A percentile compares a stretch with the other conserved stretches of the same genome.
Conservation (phyloP, 37 sponge, comb jelly and placozoan species). For the Spongilla lacustris region DNA sequence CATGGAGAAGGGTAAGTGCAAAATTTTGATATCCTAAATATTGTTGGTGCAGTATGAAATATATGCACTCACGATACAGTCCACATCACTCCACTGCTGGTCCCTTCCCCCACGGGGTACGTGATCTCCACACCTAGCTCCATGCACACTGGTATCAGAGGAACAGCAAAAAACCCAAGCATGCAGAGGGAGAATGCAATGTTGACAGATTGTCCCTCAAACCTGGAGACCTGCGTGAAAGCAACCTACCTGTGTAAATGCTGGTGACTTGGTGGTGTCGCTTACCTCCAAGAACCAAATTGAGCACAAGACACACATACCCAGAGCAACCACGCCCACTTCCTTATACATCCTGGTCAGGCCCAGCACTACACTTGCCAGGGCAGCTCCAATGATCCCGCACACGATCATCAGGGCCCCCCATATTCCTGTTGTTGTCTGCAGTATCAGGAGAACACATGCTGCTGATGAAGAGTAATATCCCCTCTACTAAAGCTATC, state of each 20-base stretch:
- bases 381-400: conserved; percentile 52
- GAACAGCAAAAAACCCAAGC: conserved; percentile 69
- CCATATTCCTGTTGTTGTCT: conserved; percentile 57
- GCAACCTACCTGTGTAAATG: too few species aligned
- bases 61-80: conserved; percentile 51
- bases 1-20: too few species aligned
- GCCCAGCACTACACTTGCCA: conserved; percentile 52
- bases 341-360: conserved; percentile 53
- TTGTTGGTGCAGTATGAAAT: too few species aligned
- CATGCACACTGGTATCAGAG: conserved; percentile 58
- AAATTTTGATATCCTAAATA: too few species aligned
- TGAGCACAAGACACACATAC: conserved; percentile 21
- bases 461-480: neutral
- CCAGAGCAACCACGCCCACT: conserved; percentile 27
- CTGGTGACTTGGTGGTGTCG: too few species aligned
- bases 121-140: conserved; percentile 82
- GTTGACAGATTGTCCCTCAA: conserved; percentile 10
- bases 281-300: conserved; percentile 52
- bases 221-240: conserved; percentile 30
- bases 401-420: conserved; percentile 44
- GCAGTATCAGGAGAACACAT: neutral
- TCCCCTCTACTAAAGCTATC: too few species aligned
- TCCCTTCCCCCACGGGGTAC: conserved; percentile 76
- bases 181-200: conserved; percentile 47
- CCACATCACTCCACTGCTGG: conserved; percentile 79